Evolutionary conservation across 2,113 vertebrate species (phyloP).

Genomic region (Cairina moschata): DNA sequence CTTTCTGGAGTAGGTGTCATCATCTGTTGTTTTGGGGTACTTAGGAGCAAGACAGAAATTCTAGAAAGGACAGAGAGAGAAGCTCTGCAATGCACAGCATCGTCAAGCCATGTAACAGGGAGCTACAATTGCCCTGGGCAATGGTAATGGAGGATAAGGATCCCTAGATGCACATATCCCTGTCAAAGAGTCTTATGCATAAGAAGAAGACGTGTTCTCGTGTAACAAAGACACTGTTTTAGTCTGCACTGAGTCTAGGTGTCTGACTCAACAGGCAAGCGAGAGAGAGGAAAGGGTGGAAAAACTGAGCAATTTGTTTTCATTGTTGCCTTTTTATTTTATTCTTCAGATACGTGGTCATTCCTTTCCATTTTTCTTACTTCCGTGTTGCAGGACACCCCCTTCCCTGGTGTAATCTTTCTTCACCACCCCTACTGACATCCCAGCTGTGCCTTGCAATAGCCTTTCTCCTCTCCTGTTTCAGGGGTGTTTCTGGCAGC

Average conservation of each 20-base stretch:
- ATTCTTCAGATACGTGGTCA: not conserved
- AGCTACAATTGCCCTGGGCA: not conserved
- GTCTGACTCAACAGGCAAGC: not conserved
- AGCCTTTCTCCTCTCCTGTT: not conserved
- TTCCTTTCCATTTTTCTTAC: not conserved
- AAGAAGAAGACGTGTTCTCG: not conserved
- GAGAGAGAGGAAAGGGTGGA: not conserved
- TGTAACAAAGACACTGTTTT: not conserved
- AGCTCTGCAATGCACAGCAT: not conserved
- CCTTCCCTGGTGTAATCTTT: not conserved
- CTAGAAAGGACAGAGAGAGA: not conserved
- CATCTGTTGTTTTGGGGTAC: not conserved
- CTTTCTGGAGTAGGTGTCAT: not conserved
- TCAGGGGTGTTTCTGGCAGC: not conserved
- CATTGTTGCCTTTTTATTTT: not conserved
- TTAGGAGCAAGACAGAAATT: not conserved
- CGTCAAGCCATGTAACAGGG: not conserved
- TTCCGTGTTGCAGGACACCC: not conserved
- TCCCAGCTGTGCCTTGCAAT: not conserved
- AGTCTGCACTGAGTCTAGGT: not conserved
- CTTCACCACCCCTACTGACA: not conserved
- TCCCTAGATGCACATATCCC: not conserved
- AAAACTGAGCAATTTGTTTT: accelerated
- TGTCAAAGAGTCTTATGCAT: not conserved
- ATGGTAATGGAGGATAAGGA: not conserved